A percentile compares a stretch with the other conserved stretches of the same genome.
phyloP scores from a whole-genome alignment of 2,113 vertebrate species.

The Syngnathus scovelli region DNA sequence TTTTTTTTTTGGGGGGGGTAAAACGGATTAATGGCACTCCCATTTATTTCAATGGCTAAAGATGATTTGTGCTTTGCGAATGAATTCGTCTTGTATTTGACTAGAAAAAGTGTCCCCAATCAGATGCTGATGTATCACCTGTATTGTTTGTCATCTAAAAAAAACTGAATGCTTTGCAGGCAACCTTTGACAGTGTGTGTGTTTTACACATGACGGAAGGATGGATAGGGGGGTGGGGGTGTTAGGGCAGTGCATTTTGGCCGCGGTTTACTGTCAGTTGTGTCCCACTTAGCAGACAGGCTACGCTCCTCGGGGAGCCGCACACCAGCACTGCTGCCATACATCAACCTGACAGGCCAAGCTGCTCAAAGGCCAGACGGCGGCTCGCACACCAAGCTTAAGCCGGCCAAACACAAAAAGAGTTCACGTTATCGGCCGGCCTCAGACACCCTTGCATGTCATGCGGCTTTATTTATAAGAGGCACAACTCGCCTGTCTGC shows the following conservation, averaged over 20 bases:
- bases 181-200: conserved; percentile 38
- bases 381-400: conserved; percentile 40
- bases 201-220: conserved; percentile 30
- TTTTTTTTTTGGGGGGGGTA: background rate
- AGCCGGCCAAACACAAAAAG: conserved; percentile 51
- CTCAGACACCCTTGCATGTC: conserved; percentile 56
- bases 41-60: background rate
- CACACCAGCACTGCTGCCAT: conserved; percentile 53
- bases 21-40: background rate
- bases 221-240: conserved; percentile 40
- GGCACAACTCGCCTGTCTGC: conserved; percentile 46
- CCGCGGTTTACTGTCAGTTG: conserved; percentile 67
- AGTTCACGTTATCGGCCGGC: conserved; percentile 54
- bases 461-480: conserved; percentile 58
- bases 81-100: background rate
- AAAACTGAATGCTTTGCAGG: conserved; percentile 23
- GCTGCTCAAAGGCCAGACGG: conserved; percentile 58
- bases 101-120: background rate
- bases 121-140: background rate
- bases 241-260: conserved; percentile 31
- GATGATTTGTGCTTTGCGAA: background rate
- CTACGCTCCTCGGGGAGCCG: conserved; percentile 58
- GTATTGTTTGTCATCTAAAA: background rate
- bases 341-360: conserved; percentile 65
- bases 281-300: conserved; percentile 72